phyloP scores from a whole-genome alignment of 2,113 vertebrate species.

The Climacteris rufus region DNA sequence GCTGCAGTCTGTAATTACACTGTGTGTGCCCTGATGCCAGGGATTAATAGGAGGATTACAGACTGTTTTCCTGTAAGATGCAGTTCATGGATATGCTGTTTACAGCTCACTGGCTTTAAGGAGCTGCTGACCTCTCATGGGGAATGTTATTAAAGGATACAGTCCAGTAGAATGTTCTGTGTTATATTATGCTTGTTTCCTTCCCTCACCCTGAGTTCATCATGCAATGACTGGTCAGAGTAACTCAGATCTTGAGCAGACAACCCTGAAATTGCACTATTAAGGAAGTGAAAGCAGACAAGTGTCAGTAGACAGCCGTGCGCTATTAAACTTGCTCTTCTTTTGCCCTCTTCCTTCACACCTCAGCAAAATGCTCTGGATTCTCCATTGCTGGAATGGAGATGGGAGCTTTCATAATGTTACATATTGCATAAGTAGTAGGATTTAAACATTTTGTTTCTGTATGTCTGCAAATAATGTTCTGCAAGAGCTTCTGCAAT shows the following conservation, averaged over 20 bases:
- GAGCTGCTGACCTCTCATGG: not conserved
- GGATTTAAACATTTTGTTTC: not conserved
- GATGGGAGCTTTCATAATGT: not conserved
- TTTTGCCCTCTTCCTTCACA: not conserved
- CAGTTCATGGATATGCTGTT: not conserved
- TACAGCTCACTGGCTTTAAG: not conserved
- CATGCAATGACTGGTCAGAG: not conserved
- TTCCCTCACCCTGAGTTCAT: not conserved
- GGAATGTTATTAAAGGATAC: not conserved
- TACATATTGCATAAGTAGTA: not conserved
- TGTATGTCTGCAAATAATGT: not conserved
- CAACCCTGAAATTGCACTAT: not conserved
- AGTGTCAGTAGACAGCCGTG: not conserved
- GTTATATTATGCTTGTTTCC: not conserved
- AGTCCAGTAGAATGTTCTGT: not conserved
- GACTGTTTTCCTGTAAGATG: not conserved
- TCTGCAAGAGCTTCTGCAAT: not conserved
- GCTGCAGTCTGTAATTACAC: constrained; percentile 37
- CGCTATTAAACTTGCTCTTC: not conserved
- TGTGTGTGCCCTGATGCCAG: constrained; percentile 5
- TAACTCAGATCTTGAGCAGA: not conserved
- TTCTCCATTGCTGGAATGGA: not conserved
- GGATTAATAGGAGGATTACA: constrained; percentile 57
- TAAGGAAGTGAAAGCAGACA: not conserved
- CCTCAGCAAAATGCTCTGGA: not conserved